Evolutionary conservation across 2,113 vertebrate species (phyloP).

Genomic region (Camelus dromedarius): DNA sequence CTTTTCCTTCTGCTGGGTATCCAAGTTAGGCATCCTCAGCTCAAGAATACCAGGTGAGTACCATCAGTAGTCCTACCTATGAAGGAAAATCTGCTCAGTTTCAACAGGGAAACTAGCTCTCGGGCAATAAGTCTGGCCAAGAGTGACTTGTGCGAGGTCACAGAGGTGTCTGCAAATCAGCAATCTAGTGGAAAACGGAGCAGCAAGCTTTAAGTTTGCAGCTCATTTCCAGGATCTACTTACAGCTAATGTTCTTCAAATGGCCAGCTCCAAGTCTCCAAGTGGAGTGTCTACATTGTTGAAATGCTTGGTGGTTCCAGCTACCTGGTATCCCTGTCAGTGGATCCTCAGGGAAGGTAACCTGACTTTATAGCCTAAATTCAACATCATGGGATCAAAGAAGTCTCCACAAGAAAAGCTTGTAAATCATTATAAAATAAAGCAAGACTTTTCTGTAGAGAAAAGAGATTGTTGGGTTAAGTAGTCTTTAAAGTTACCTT

Average conservation of each 20-base stretch:
- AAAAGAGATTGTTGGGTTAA: not conserved
- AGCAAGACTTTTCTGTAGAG: not conserved
- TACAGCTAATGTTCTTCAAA: not conserved
- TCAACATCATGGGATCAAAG: constrained; percentile 29
- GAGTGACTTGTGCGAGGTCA: not conserved
- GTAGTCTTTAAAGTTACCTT: constrained; percentile 24
- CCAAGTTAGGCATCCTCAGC: not conserved
- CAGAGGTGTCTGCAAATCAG: not conserved
- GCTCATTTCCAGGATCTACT: constrained; percentile 30
- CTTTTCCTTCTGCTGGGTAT: constrained; percentile 10
- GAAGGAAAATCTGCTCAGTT: not conserved
- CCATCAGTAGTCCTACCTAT: not conserved
- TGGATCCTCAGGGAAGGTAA: not conserved
- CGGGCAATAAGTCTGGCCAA: not conserved
- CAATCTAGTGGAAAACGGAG: not conserved
- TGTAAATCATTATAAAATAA: constrained; percentile 35
- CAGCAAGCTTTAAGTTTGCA: not conserved
- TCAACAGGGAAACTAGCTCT: not conserved
- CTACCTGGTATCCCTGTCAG: not conserved
- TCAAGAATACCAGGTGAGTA: not conserved
- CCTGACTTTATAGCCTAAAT: constrained; percentile 49
- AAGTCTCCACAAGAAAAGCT: constrained; percentile 27
- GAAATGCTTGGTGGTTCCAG: constrained; percentile 33
- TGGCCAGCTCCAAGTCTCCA: not conserved
- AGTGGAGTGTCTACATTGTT: not conserved